phyloP scores from a whole-genome alignment of 1,140 invertebrate species.

The Ostrea denselamellosa region DNA sequence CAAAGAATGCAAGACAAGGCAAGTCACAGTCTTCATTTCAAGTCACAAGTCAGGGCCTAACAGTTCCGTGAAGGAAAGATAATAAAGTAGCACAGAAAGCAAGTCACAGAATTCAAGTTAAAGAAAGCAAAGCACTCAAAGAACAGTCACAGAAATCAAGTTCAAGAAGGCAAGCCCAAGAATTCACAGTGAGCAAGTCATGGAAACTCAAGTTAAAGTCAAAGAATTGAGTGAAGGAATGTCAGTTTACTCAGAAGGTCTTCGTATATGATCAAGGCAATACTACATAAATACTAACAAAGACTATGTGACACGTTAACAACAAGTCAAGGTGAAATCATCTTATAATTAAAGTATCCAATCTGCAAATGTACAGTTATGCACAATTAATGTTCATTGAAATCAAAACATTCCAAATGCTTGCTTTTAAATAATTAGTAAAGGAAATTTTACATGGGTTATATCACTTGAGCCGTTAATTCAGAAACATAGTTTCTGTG shows the following conservation, averaged over 20 bases:
- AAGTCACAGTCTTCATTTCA: constrained; percentile 42
- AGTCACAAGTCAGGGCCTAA: constrained; percentile 41
- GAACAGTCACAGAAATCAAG: constrained; percentile 30
- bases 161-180: constrained; percentile 28
- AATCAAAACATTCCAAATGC: no score
- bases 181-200: constrained; percentile 2
- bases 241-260: background rate
- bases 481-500: no score
- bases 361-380: background rate
- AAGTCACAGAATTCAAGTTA: constrained; percentile 43
- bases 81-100: constrained; percentile 40
- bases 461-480: no score
- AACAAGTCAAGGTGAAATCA: background rate
- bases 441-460: no score
- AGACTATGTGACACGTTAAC: background rate
- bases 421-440: no score
- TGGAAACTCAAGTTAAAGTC: constrained; percentile 17
- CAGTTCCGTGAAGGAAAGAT: constrained; percentile 40
- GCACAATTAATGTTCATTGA: no score
- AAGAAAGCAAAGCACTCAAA: constrained; percentile 37
- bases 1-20: constrained; percentile 43
- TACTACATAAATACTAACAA: background rate
- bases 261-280: background rate
- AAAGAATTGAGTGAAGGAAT: constrained; percentile 15
- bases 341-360: background rate